Evolutionary conservation across 2,113 vertebrate genomes (phyloP), one percentile per base, ranked within the genome.

Genomic region (Rhipidura dahli): DNA sequence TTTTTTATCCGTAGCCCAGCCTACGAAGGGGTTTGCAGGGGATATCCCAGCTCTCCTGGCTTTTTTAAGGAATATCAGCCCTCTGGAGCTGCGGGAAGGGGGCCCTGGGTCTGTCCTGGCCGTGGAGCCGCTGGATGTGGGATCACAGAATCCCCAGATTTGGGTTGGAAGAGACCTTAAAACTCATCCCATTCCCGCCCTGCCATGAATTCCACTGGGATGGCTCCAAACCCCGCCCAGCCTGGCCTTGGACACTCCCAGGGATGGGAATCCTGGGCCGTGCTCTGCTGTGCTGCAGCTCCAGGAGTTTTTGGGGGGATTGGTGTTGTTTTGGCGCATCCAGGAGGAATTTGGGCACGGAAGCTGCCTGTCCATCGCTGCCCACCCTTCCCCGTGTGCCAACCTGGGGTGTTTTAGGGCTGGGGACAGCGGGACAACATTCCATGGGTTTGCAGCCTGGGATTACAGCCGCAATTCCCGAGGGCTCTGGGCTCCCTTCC

Each of bases 371-470:
- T 11, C 40, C 65, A 6, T 54, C 54, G 0, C 42, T 26, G 23
- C 14, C 24, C 7, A 2, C 13, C 23, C 28, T 14, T 17, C 42
- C 63, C 0, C 0, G 0, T 1, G 42, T 33, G n/a, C 40, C 92
- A 40, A 31, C 42, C 59, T 0, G 9, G 71, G 10, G 6, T 0
- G 5, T 6, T 31, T 3, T 0, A 3, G 85, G 39, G 37, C 18
- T 3, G 72, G 22, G 37, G 22, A 3, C 28, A 33, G 11, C 0
- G 35, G 33, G 2, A 5, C 21, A 3, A 2, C 1, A 4, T 7
- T 42, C 4, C 16, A 10, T 0, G 6, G 1, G 0, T 9, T 7
- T 2, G 17, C 70, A 0, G n/a, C 45, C 45, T 2, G 59, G 72
- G 78, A 21, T 87, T 33, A 3, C 24, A 3, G 0, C 1, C 0